Evolutionary conservation across 2,888 invertebrate genomes (phyloP), one percentile per base, ranked within the genome.

Genomic region (Drosophila demipolita): DNA sequence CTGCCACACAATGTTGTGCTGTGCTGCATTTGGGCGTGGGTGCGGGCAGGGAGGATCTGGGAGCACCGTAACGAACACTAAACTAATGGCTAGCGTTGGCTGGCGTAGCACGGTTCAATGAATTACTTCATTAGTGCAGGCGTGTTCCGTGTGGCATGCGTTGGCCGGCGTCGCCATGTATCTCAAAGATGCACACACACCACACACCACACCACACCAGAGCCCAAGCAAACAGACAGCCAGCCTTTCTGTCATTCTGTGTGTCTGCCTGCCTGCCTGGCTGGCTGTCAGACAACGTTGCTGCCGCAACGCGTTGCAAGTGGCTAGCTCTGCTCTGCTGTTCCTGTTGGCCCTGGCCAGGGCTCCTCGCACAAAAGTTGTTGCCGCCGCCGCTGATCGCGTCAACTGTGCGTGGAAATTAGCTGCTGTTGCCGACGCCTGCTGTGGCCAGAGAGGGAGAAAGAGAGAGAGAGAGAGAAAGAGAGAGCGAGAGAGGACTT

Each of bases 91-190:
- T 64, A 60, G 61, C 61, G 67, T 73, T 76, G 70, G 73, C 65
- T 78, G 78, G 78, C 88, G 84, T 88, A 80, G 83, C 82, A 90
- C 83, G 90, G 91, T 90, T 90, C 90, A 90, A 90, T 90, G 90
- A 90, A 90, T 90, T 90, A 90, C 90, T 90, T 90, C 91, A 90
- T 90, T 90, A 90, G 90, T 73, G 91, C 85, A 84, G 84, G 80
- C 85, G 75, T 90, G 80, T 80, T 71, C 73, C 72, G 75, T 89
- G 87, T 78, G 78, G 89, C 86, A 86, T 86, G 90, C 86, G 89
- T 89, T 70, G 83, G 59, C 60, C 71, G 71, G 49, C 69, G 75
- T 49, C 58, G 58, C 71, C 69, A 52, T 80, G 80, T 83, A 83
- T 77, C 67, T 80, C 35, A 59, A 60, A 73, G 73, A 73, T 73